A percentile compares a stretch with the other conserved stretches of the same genome.
phyloP scores from a whole-genome alignment of 2,113 vertebrate genomes.

The Bufo bufo region DNA sequence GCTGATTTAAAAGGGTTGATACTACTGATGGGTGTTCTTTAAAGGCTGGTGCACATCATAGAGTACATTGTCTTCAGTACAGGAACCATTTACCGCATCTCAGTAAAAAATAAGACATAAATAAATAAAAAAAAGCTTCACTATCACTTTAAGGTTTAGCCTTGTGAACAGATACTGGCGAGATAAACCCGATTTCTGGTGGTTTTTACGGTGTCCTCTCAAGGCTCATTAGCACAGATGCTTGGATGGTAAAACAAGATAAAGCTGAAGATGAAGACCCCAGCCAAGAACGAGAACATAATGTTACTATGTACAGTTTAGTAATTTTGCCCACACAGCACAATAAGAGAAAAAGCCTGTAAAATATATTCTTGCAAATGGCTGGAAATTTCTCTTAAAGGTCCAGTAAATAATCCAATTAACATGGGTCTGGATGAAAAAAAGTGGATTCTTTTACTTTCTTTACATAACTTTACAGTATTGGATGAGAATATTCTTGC shows the following conservation, averaged over 20 bases:
- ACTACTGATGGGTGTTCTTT: too few relatives aligned
- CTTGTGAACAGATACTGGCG: constrained; percentile 19
- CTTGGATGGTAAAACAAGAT: constrained; percentile 43
- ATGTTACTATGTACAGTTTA: constrained; percentile 28
- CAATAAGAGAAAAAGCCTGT: constrained; percentile 1
- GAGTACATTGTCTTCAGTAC: too few relatives aligned
- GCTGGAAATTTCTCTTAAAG: not conserved
- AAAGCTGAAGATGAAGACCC: constrained; percentile 33
- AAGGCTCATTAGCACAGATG: constrained; percentile 46
- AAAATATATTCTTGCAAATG: not conserved
- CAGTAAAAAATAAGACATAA: too few relatives aligned
- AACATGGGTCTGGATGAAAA: too few relatives aligned
- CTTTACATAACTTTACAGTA: not conserved
- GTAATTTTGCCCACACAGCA: constrained; percentile 31
- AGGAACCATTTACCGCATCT: too few relatives aligned
- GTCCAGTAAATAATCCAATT: not conserved
- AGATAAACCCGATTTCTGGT: constrained; percentile 34
- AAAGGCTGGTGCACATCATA: too few relatives aligned
- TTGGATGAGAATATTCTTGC: not conserved
- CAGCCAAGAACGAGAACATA: constrained; percentile 41
- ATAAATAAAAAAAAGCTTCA: not conserved
- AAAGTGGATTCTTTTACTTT: not conserved
- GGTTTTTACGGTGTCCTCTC: constrained; percentile 49
- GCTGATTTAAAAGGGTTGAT: too few relatives aligned
- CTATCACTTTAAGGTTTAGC: not conserved